Evolutionary conservation across 2,888 invertebrate genomes (phyloP), one percentile per base, ranked within the genome.

Genomic region (Neoscelio sp.): DNA sequence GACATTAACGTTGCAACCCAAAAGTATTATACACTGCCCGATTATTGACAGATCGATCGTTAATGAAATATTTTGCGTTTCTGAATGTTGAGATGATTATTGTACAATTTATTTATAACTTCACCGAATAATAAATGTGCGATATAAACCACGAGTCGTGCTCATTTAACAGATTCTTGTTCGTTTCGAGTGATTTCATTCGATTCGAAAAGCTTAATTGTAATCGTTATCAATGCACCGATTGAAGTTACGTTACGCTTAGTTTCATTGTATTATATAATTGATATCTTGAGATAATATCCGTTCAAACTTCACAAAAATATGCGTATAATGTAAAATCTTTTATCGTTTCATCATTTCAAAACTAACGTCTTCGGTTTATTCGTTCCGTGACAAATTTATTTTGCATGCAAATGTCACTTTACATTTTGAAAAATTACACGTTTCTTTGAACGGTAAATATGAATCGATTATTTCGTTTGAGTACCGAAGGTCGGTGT

Each of bases 21-120:
- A 12, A 56, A 56, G 68, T 68, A 68, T 68, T 68, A 68, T 23
- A 44, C 56, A 68, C 68, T 54, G 56, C 68, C 56, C 13, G 13
- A 8, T 35, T 35, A 50, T 40, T 10, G 40, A 50, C 8, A 23
- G 5, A 48, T 28, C 8, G 5, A 12, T 35, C 8, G 8, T 46
- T 54, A 23, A 68, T 17, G n/a, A 17, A 10, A 23, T 33, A 38
- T 12, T 44, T 13, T 2, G 20, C 10, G 26, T 23, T 30, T 20
- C 42, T 46, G 10, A 35, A 35, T 68, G 33, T 15, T 42, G 33
- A 30, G 15, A 20, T n/a, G 33, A 40, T 64, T 3, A 15, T 35
- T 56, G 28, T 46, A 18, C 38, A 56, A 68, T 52, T 65, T 68
- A 68, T 68, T 68, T 8, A 7, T 44, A 44, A 44, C 18, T 48